phyloP scores from a whole-genome alignment of 2,888 invertebrate species.

The Cynaeus angustus region DNA sequence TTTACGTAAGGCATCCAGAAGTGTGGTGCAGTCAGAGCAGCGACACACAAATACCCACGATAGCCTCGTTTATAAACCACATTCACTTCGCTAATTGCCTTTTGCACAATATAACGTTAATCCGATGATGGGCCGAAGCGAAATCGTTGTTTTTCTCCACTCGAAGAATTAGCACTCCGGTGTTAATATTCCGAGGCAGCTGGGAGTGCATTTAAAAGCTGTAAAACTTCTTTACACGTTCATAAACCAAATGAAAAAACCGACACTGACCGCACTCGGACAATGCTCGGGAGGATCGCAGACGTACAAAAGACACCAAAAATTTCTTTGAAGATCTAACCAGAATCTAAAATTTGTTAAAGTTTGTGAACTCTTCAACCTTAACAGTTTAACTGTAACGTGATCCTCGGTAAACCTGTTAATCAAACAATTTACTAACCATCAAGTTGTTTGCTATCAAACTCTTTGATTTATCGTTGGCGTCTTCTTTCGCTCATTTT shows the following conservation, averaged over 20 bases:
- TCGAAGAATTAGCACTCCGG: constrained; percentile 41
- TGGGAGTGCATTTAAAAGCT: constrained; percentile 49
- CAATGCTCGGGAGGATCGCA: too few species aligned
- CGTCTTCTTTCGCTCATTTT: not conserved
- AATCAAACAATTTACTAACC: too few species aligned
- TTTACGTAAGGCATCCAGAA: constrained; percentile 54
- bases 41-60: constrained; percentile 60
- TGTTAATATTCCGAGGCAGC: constrained; percentile 45
- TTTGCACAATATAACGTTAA: constrained; percentile 59
- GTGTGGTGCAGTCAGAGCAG: constrained; percentile 45
- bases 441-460: too few species aligned
- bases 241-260: constrained; percentile 38
- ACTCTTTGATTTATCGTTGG: too few species aligned
- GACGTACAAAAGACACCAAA: too few species aligned
- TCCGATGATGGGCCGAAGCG: constrained; percentile 37
- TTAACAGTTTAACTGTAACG: too few species aligned
- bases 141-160: constrained; percentile 37
- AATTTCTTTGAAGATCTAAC: too few species aligned
- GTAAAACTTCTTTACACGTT: constrained; percentile 47
- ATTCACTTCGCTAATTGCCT: constrained; percentile 63
- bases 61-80: constrained; percentile 64
- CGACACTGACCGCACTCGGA: constrained; percentile 11
- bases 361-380: too few species aligned
- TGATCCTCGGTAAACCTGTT: too few species aligned
- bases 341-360: too few species aligned